Evolutionary conservation across 2,113 vertebrate species (phyloP).

Genomic region (Caracal caracal): DNA sequence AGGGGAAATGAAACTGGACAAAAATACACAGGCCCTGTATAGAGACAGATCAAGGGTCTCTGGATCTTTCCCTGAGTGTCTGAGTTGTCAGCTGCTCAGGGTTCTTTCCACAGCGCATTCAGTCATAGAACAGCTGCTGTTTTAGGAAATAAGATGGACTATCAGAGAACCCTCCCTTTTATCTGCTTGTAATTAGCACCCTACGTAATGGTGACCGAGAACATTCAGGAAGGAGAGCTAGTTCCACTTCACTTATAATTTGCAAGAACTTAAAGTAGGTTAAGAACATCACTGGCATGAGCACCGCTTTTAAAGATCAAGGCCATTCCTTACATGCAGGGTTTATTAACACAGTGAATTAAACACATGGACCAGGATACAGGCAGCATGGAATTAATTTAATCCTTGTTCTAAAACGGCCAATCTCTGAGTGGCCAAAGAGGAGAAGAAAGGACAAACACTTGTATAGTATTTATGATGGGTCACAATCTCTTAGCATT

Average conservation of each 20-base stretch:
- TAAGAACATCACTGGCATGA: not conserved
- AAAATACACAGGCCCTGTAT: not conserved
- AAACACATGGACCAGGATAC: not conserved
- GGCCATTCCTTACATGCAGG: too few species aligned
- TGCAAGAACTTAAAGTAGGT: not conserved
- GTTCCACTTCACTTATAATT: not conserved
- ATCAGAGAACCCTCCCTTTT: not conserved
- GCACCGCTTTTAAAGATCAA: not conserved
- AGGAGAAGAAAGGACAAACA: not conserved
- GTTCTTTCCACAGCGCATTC: not conserved
- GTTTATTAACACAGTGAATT: not conserved
- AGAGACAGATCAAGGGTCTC: not conserved
- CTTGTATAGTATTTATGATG: not conserved
- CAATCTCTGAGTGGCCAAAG: not conserved
- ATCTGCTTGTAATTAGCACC: not conserved
- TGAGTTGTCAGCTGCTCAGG: not conserved
- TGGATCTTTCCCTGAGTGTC: not conserved
- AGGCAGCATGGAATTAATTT: not conserved
- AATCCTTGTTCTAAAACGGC: not conserved
- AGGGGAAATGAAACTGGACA: not conserved
- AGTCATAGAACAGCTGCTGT: not conserved
- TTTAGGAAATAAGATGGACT: not conserved
- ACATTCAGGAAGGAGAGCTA: not conserved
- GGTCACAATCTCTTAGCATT: not conserved
- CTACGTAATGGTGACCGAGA: not conserved